Base-by-base conservation (phyloP, 2,888 invertebrate species). In the Steromphala cineraria region DNA sequence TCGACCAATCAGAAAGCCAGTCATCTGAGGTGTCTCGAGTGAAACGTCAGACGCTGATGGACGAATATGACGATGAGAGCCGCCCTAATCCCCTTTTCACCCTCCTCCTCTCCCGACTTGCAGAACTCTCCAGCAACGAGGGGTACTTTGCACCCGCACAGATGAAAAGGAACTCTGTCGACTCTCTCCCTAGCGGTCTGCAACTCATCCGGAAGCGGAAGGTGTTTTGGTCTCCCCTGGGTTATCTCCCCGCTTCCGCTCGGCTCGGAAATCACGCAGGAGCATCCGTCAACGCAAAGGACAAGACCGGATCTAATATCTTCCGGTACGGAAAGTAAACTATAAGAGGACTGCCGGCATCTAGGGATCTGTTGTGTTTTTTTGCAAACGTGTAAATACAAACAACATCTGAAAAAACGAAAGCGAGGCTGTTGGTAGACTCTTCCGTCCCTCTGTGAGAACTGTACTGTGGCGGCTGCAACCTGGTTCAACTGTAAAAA, bases 181-280 rank as follows among this genome's bases (percentile, higher is more conserved):
- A 62, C 10, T 28, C 28, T 15, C 24, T 15, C 28, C 24, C 17
- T 5, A 28, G 28, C 21, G 28, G 28, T 28, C 17, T 21, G 62
- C 62, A 24, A 15, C 19, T 62, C 13, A 24, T 28, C 28, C 62
- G 62, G 15, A 75, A 75, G 28, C 19, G 75, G 28, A 75, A 75
- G 21, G 53, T 75, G 24, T 75, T 75, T 21, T 75, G 75, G 75
- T 53, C 46, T 21, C 75, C 75, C 17, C 28, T 75, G 21, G 75
- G 75, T n/a, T 75, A 75, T 24, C 75, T 75, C 53, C 75, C 75
- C 17, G 75, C 75, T 53, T 75, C 75, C 4, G 75, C 75, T 10
- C 52, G 75, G 10, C 21, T 75, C 28, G 75, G 53, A 10, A 52
- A 53, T 53, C 74, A 74, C 4, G 62, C n/a, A 15, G 28, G 62